A percentile compares a stretch with the other conserved stretches of the same genome.
Conservation (phyloP, 2,113 vertebrate species). For the Tetrax tetrax region DNA sequence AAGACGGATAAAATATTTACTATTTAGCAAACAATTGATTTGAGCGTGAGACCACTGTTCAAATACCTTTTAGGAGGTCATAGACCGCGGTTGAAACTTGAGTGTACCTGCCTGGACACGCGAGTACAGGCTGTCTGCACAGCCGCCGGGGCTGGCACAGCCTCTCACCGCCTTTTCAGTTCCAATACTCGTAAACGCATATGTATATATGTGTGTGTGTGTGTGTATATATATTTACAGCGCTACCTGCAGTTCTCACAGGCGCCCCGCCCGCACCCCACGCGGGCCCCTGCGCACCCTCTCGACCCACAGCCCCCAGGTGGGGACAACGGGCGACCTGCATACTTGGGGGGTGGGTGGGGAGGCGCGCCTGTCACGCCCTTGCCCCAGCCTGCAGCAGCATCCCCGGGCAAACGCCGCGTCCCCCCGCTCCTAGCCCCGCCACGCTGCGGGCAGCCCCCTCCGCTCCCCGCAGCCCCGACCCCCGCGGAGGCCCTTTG, state of each 20-base stretch:
- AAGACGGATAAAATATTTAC: background rate
- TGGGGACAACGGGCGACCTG: rapidly evolving
- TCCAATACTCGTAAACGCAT: rapidly evolving
- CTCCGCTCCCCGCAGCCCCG: too few relatives aligned
- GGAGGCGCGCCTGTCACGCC: rapidly evolving
- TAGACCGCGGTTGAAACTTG: rapidly evolving
- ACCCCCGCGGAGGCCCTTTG: too few relatives aligned
- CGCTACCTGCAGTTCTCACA: background rate
- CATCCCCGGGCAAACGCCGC: background rate
- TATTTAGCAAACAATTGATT: background rate
- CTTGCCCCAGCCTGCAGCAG: background rate
- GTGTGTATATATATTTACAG: too few relatives aligned
- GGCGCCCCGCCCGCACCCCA: background rate
- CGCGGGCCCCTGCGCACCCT: too few relatives aligned
- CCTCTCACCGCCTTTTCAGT: background rate
- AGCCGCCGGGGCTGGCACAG: background rate
- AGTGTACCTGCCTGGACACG: rapidly evolving
- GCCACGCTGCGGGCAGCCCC: too few relatives aligned
- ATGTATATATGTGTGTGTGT: too few relatives aligned
- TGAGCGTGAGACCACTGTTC: background rate
- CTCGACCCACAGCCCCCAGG: background rate
- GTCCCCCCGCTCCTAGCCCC: too few relatives aligned
- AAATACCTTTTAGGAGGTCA: background rate
- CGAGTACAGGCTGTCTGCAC: too few relatives aligned
- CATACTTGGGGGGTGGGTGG: too few relatives aligned